Evolutionary conservation across 2,113 vertebrate species (phyloP).

Genomic region (Papio anubis): DNA sequence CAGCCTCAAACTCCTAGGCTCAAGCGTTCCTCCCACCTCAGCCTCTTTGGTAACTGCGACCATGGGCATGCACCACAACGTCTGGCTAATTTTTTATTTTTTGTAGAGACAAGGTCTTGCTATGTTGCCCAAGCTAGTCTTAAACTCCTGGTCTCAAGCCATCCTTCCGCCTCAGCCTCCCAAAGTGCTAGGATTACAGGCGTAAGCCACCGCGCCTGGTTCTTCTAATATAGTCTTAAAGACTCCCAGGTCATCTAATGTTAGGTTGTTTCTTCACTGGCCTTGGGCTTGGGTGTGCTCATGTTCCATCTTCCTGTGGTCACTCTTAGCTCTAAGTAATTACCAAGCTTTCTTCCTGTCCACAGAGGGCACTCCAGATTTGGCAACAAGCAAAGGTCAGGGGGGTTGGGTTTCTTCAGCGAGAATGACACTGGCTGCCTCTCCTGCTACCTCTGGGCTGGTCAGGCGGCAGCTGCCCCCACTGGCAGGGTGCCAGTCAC

Average conservation of each 20-base stretch:
- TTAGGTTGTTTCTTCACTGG: not conserved
- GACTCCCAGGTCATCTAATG: not conserved
- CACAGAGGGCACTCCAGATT: not conserved
- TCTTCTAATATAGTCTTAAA: not conserved
- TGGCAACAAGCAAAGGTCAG: constrained; percentile 51
- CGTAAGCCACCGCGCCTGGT: not conserved
- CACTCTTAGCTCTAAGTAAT: not conserved
- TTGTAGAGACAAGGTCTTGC: not conserved
- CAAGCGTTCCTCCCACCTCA: not conserved
- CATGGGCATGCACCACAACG: not conserved
- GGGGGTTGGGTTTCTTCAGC: not conserved
- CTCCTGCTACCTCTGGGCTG: not conserved
- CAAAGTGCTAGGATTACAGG: not conserved
- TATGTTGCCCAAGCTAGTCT: not conserved
- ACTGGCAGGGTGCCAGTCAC: not conserved
- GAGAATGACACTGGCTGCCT: not conserved
- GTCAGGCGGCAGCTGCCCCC: not conserved
- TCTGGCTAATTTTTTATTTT: not conserved
- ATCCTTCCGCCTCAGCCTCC: not conserved
- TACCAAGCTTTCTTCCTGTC: not conserved
- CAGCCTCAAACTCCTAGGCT: not conserved
- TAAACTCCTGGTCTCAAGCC: not conserved
- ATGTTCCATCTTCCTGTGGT: rapidly evolving
- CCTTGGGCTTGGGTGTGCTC: not conserved
- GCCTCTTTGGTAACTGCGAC: not conserved